A percentile compares a stretch with the other conserved stretches of the same genome.
phyloP scores from a whole-genome alignment of 2,113 vertebrate species.

The Ahaetulla prasina region DNA sequence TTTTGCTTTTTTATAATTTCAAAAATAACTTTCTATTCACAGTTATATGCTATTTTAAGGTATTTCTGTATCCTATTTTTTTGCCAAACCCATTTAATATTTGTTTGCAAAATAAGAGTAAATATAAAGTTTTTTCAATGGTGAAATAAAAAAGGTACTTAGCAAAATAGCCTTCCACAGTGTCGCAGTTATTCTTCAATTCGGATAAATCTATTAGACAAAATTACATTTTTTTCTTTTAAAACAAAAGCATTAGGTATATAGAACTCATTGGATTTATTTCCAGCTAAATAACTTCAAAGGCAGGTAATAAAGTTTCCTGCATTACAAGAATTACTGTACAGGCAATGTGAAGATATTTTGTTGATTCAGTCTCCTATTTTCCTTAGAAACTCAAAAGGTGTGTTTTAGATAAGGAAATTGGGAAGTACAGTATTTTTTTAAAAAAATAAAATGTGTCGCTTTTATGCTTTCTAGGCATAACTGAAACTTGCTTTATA shows the following conservation, averaged over 20 bases:
- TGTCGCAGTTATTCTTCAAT: neutral
- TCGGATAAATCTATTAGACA: neutral
- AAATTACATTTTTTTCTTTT: neutral
- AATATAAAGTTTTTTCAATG: neutral
- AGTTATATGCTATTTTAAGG: slow-evolving; percentile 43
- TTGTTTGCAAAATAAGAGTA: neutral
- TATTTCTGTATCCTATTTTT: neutral
- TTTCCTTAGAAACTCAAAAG: neutral
- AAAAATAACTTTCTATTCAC: slow-evolving; percentile 6
- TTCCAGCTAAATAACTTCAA: neutral
- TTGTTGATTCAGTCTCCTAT: neutral
- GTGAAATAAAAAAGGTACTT: neutral
- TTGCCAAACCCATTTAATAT: slow-evolving; percentile 38
- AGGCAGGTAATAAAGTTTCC: neutral
- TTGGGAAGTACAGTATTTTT: neutral
- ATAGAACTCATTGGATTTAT: neutral
- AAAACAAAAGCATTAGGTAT: neutral
- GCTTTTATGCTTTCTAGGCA: neutral
- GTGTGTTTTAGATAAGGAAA: neutral
- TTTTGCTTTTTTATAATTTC: slow-evolving; percentile 29
- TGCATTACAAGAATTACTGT: slow-evolving; percentile 7
- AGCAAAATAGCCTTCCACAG: neutral
- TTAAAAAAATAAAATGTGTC: neutral
- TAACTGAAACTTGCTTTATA: slow-evolving; percentile 28
- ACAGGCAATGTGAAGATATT: neutral